Evolutionary conservation across 2,113 vertebrate species (phyloP), one percentile per base, ranked within the genome.

Genomic region (Monopterus albus): DNA sequence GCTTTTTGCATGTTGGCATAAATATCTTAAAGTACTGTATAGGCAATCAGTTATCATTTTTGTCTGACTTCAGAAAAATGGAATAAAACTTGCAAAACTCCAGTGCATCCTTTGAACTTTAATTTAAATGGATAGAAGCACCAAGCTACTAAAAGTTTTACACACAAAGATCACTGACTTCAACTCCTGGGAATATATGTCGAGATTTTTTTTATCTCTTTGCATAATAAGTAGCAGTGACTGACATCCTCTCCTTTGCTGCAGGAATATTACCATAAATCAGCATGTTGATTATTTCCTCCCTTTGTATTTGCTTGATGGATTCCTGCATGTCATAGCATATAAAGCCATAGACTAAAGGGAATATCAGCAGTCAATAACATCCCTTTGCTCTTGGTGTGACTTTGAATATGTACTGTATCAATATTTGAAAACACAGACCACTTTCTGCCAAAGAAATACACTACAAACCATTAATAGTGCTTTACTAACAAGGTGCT

Each of bases 221-320:
- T 64, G 53, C 63, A 76, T 62, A 63, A 18, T 4, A 49, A 74
- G 25, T 1, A 43, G 39, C 31, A 23, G 7, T 62, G 79, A 69
- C 38, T 72, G 75, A 76, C 77, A 67, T 33, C 15, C 20, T 31
- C 64, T 33, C 42, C 5, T 3, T 2, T 2, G 57, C 51, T 38
- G 36, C 39, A 29, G 13, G 25, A 4, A 31, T 51, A 86, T 79
- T 79, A 76, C 13, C 64, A 69, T 83, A 74, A 74, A 82, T 67
- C 58, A 70, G 45, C 64, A 78, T 52, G 64, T 59, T 69, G 20
- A 82, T 64, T 43, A 26, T 23, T 51, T 35, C n/a, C 28, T 5
- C 33, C 52, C 60, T 69, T 59, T 73, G 26, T 60, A 38, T 67
- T 56, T 52, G 29, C 49, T 25, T 49, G 53, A 76, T 72, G 33